phyloP scores from a whole-genome alignment of 2,113 vertebrate genomes.

The Nerophis ophidion region DNA sequence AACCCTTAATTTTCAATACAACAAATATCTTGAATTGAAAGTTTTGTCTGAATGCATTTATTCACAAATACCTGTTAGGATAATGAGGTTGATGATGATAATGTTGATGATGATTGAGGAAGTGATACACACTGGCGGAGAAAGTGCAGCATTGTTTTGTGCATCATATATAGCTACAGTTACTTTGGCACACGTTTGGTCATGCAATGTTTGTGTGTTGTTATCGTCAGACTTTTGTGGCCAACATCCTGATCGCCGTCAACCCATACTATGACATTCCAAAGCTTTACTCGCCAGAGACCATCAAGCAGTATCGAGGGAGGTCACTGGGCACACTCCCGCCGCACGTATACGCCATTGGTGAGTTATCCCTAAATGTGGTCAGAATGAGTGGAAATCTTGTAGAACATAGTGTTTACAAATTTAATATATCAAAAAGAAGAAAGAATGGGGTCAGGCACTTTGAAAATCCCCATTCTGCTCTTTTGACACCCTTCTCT shows the following conservation, averaged over 20 bases:
- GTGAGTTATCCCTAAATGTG: conserved; percentile 62
- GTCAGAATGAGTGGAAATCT: too few relatives aligned
- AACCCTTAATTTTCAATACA: too few relatives aligned
- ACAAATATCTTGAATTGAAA: too few relatives aligned
- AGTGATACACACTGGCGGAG: conserved; percentile 36
- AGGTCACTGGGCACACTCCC: conserved; percentile 89
- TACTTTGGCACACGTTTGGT: not conserved
- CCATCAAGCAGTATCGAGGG: conserved; percentile 86
- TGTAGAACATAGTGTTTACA: too few relatives aligned
- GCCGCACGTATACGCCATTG: conserved; percentile 94
- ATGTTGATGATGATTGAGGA: not conserved
- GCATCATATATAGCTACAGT: too few relatives aligned
- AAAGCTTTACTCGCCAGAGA: conserved; percentile 84
- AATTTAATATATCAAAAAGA: too few relatives aligned
- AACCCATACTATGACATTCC: conserved; percentile 96
- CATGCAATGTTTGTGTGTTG: not conserved
- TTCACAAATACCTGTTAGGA: not conserved
- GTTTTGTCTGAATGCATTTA: too few relatives aligned
- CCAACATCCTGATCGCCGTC: conserved; percentile 96
- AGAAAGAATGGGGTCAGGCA: too few relatives aligned
- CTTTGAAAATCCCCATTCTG: too few relatives aligned
- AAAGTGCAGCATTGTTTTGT: not conserved
- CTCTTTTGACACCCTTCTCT: too few relatives aligned
- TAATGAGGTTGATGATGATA: not conserved
- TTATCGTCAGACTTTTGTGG: conserved; percentile 86